Evolutionary conservation across 1,140 invertebrate species (phyloP), one percentile per base, ranked within the genome.

Genomic region (Apis mellifera): DNA sequence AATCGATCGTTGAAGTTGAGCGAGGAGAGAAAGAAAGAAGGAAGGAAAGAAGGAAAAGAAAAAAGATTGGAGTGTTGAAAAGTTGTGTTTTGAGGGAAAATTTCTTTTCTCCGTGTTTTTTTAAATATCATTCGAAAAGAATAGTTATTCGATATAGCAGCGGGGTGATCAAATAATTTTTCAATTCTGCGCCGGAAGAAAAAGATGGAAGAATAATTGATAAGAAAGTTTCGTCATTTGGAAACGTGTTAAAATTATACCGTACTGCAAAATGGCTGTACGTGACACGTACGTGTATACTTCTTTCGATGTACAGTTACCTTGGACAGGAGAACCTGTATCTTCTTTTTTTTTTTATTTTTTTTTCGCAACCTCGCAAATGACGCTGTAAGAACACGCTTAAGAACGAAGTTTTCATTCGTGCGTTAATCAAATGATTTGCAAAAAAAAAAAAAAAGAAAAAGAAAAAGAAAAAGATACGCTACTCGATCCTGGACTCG

Each of bases 241-340:
- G 1, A 13, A 23, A 19, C 48, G 26, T 23, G 59, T 74, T 26
- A 74, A 74, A 75, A 26, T 8, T 19, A 42, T n/a, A 21, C 12
- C 19, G 50, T 23, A 13, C 17, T 1, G 65, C 69, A 68, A 57
- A 69, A 59, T 13, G 65, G n/a, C 59, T 72, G 42, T 54, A n/a
- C 26, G 32, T 50, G 54, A 23, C 70, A 55, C 23, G 52, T 19
- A 42, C 23, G 9, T 32, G 2, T 54, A 48, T 15, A 50, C 9
- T 42, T 71, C 62, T 62, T 70, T 71, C 68, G n/a, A 54, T 79
- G 59, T 72, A 79, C 78, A 79, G 68, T 79, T 79, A 79, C 72
- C 69, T 48, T 69, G 54, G 78, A 64, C 68, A 72, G 42, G 59
- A 62, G 55, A 42, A 42, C 32, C 32, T 42, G 32, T 42, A 42